Conservation (phyloP, 92 coral and sea anemone genomes). For the Zoanthus gigantus region DNA sequence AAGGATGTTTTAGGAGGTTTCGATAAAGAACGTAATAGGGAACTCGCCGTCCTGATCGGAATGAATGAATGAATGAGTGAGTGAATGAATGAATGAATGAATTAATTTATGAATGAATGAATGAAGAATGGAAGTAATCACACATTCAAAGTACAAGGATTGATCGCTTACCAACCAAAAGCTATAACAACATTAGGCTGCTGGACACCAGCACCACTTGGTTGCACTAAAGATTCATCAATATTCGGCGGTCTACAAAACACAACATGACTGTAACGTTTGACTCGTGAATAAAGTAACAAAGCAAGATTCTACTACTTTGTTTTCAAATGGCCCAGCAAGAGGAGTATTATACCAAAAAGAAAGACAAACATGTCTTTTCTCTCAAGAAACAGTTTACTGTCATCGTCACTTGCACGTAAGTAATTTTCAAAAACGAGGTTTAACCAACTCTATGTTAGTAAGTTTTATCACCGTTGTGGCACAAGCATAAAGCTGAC, state of each 20-base stretch:
- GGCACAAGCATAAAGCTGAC: too few relatives aligned
- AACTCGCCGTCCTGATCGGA: background rate
- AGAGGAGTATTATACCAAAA: too few relatives aligned
- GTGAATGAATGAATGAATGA: background rate
- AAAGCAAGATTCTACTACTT: too few relatives aligned
- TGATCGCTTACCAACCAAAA: conserved; percentile 86
- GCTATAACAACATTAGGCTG: conserved; percentile 82
- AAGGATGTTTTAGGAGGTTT: background rate
- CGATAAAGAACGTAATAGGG: background rate
- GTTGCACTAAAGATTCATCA: conserved; percentile 33
- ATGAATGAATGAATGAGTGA: background rate
- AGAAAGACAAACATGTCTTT: too few relatives aligned
- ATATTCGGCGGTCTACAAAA: conserved; percentile 11
- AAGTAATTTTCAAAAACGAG: too few relatives aligned
- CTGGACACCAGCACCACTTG: conserved; percentile 53
- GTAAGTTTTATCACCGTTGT: too few relatives aligned
- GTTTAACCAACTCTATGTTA: too few relatives aligned
- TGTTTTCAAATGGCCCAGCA: too few relatives aligned
- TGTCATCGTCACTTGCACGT: too few relatives aligned
- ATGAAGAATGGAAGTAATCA: background rate
- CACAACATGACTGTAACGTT: background rate
- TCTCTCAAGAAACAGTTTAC: too few relatives aligned
- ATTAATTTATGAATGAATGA: background rate
- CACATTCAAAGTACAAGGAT: background rate
- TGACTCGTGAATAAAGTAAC: background rate